Base-by-base conservation (phyloP, 2,113 vertebrate genomes). In the Aphelocoma coerulescens region DNA sequence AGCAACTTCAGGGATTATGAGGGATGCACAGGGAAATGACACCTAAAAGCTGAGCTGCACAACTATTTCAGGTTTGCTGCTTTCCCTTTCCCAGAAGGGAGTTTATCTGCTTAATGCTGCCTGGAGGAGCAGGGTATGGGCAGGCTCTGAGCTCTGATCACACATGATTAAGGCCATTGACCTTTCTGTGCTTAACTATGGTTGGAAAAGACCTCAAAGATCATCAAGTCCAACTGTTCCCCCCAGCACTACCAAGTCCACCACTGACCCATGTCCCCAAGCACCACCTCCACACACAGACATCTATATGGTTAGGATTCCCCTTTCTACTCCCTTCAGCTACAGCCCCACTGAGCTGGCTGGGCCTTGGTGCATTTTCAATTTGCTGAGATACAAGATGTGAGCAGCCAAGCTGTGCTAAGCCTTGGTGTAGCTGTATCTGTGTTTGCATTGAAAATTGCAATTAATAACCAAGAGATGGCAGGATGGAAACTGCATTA, bases 291-390 rank as follows among this genome's bases (percentile, higher is more conserved):
- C 10, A 24, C 37, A 28, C 52, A 4, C 0, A 1, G 55, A 20
- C 8, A 22, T 10, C 4, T 8, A 0, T 0, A 4, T 0, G 3
- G 16, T 5, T 2, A 8, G 67, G 37, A 39, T 14, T 44, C 11
- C 21, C 37, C 16, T 33, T 22, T 11, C 81, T 33, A 1, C 58
- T 49, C 21, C 0, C 55, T 11, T 0, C 74, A 32, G 54, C 81
- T 57, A 30, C 71, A 59, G 74, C 80, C 67, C 49, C 57, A 1
- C 22, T 3, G 1, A 52, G 65, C 51, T 74, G 43, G 35, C 26
- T n/a, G 72, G 10, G 17, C 17, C 44, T 22, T 43, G n/a, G 20
- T 37, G 4, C 4, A 28, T 27, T 41, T 74, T 30, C 26, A 32
- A 3, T 24, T 35, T 81, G 46, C 68, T 55, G 43, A 43, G 32